Evolutionary conservation across 2,888 invertebrate species (phyloP), one percentile per base, ranked within the genome.

Genomic region (Nomada ruficornis): DNA sequence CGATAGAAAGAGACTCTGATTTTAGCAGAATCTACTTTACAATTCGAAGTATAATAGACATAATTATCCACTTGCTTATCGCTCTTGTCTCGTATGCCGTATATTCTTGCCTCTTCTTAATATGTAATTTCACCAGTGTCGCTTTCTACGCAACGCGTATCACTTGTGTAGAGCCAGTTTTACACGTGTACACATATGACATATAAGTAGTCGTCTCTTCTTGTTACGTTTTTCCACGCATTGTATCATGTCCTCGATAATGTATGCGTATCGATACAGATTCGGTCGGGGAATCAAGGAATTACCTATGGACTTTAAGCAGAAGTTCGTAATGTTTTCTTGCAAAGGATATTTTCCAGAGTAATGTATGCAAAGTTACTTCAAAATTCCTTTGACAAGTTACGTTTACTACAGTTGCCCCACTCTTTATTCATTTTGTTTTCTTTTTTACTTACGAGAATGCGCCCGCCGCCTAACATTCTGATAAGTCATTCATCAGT

Each of bases 1-100:
- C 63, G 50, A 62, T 77, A 74, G 42, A 59, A 83, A 68, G 42
- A 69, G 75, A 75, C 75, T 69, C 77, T 29, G 47, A 78, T 69
- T 44, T 64, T 26, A 18, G 57, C 69, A 59, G 26, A 82, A 60
- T 72, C n/a, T 62, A 52, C 20, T 9, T 79, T 71, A 65, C 7
- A 69, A 20, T 44, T 63, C 29, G 29, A 29, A 54, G 47, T 72
- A 77, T 54, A 20, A 13, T 3, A 29, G 55, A 15, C 44, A 10
- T 55, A 57, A 18, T 36, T 69, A 42, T 44, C 50, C 13, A 13
- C 26, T 57, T 52, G 62, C 23, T 20, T 76, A 69, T 63, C 20
- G 62, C 9, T 29, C 47, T 23, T 9, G 13, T 13, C 50, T 60
- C 23, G 13, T 42, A 63, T 44, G n/a, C 5, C 36, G 36, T 36